Percentiles rank a stretch among this genome's conserved stretches.
Conservation (phyloP, 2,888 invertebrate genomes). For the Aplocera efformata region DNA sequence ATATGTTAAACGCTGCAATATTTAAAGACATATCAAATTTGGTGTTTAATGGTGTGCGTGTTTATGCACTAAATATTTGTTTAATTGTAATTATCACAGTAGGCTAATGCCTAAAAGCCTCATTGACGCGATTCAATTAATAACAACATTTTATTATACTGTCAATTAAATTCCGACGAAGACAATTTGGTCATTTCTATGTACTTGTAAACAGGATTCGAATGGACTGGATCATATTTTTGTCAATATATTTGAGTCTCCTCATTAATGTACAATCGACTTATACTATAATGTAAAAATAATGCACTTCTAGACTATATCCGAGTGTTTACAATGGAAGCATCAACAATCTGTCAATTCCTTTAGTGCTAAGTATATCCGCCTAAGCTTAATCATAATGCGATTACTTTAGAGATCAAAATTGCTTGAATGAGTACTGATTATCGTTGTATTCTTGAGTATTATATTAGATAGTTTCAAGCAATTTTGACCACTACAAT, state of each 20-base stretch:
- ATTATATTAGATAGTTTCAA: slow-evolving; percentile 28
- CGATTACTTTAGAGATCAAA: slow-evolving; percentile 47
- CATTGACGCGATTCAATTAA: slow-evolving; percentile 13
- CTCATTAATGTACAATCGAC: slow-evolving; percentile 16
- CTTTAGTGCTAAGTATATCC: slow-evolving; percentile 67
- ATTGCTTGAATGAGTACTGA: slow-evolving; percentile 42
- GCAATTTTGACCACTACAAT: slow-evolving; percentile 47
- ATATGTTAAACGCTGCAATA: slow-evolving; percentile 16
- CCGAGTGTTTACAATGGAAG: slow-evolving; percentile 61
- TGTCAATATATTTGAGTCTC: slow-evolving; percentile 1
- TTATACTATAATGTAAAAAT: slow-evolving; percentile 33
- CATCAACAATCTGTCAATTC: slow-evolving; percentile 74
- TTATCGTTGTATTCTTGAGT: slow-evolving; percentile 19
- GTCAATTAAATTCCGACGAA: slow-evolving; percentile 10
- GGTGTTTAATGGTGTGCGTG: slow-evolving; percentile 21
- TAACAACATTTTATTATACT: slow-evolving; percentile 9
- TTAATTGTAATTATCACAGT: slow-evolving; percentile 29
- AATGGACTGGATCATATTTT: slow-evolving; percentile 4
- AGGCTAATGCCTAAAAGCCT: slow-evolving; percentile 29
- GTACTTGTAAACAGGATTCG: slow-evolving; percentile 6
- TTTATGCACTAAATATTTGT: slow-evolving; percentile 12
- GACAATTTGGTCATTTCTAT: slow-evolving; percentile 17
- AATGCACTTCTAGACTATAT: slow-evolving; percentile 46
- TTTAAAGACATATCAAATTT: slow-evolving; percentile 20
- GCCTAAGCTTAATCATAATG: slow-evolving; percentile 65